phyloP scores from a whole-genome alignment of 1,140 invertebrate species.

The Trissolcus basalis region DNA sequence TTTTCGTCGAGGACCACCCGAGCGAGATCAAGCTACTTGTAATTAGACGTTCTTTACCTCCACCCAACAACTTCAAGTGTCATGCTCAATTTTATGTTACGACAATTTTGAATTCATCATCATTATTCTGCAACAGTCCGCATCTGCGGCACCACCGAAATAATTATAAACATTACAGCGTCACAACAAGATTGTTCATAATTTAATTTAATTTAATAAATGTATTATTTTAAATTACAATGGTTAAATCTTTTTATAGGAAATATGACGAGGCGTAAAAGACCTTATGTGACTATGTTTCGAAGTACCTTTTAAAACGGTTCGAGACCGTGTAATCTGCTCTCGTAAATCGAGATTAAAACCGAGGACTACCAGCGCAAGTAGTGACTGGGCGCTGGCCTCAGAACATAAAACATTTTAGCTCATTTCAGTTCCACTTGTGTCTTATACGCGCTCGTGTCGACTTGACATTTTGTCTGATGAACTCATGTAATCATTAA shows the following conservation, averaged over 20 bases:
- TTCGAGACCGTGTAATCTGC: conserved; percentile 63
- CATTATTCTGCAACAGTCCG: too few species aligned
- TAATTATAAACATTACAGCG: too few species aligned
- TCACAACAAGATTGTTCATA: too few species aligned
- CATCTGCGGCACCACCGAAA: too few species aligned
- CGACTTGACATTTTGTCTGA: conserved; percentile 25
- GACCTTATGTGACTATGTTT: conserved; percentile 35
- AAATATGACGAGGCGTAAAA: conserved; percentile 31
- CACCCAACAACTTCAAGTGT: too few species aligned
- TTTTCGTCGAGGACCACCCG: background rate
- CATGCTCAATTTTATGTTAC: too few species aligned
- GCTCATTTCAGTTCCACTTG: conserved; percentile 13
- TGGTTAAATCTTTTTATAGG: too few species aligned
- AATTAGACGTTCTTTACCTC: background rate
- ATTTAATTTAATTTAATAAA: too few species aligned
- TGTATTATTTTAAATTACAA: too few species aligned
- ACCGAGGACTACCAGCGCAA: conserved; percentile 51
- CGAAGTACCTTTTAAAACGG: conserved; percentile 46
- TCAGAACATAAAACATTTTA: conserved; percentile 26
- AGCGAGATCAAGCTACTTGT: background rate
- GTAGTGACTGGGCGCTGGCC: conserved; percentile 35
- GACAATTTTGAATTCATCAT: too few species aligned
- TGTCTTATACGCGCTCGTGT: conserved; percentile 6
- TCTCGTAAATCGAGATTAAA: conserved; percentile 67
- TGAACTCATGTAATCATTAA: conserved; percentile 21